A percentile compares a stretch with the other conserved stretches of the same genome.
phyloP scores from a whole-genome alignment of 2,797 vertebrate species.

The Cossypha polioptera region DNA sequence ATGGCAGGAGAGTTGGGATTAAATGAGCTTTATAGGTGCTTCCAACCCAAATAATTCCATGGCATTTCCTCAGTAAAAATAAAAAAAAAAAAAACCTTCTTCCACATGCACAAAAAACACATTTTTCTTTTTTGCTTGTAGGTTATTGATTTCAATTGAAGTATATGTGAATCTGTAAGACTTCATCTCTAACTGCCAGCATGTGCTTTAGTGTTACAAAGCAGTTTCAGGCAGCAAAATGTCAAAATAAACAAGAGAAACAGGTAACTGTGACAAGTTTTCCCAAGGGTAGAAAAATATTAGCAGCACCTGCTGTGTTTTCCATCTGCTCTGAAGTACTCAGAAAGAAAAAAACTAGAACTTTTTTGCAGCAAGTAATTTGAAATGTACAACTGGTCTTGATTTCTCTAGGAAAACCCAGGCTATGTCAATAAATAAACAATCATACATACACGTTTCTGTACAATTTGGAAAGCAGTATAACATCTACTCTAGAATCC shows the following conservation, averaged over 20 bases:
- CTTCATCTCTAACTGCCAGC: background rate
- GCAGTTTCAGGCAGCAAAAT: conserved; percentile 1
- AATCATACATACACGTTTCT: background rate
- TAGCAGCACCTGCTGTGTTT: background rate
- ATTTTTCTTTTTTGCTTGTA: background rate
- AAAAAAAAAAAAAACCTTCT: background rate
- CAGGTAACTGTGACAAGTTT: conserved; percentile 9
- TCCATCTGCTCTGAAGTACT: background rate
- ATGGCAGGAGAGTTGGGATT: background rate
- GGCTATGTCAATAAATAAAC: background rate
- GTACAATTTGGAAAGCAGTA: background rate
- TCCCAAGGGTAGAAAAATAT: conserved; percentile 10
- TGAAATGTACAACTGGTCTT: background rate
- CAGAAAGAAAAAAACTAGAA: background rate
- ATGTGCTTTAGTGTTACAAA: background rate
- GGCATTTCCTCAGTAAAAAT: background rate
- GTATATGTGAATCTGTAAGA: background rate
- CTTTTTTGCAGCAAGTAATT: background rate
- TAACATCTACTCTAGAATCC: background rate
- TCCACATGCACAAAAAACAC: background rate
- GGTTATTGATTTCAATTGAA: conserved; percentile 2
- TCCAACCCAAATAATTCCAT: background rate
- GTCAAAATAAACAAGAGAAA: conserved; percentile 48
- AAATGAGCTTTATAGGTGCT: background rate
- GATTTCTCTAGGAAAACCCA: background rate